Evolutionary conservation across 2,797 vertebrate species (phyloP).

Genomic region (Malacoraja senta): DNA sequence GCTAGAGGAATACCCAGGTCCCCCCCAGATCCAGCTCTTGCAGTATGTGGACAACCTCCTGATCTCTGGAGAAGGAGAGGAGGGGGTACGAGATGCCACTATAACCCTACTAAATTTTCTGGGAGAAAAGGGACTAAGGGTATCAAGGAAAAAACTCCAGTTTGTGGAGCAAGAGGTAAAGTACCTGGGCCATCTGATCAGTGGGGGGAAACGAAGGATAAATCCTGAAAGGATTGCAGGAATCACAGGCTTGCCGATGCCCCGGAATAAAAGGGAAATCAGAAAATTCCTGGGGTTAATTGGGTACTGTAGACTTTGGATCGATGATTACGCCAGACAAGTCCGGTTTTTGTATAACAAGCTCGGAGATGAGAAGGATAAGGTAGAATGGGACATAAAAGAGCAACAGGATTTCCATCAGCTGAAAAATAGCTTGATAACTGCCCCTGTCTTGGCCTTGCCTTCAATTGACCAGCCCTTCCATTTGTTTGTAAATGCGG

Average conservation of each 20-base stretch:
- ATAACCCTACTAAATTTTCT: too few species aligned
- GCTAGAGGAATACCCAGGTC: too few species aligned
- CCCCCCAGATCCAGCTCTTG: too few species aligned
- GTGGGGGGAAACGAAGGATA: background rate
- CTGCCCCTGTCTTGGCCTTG: too few species aligned
- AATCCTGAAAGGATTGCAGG: background rate
- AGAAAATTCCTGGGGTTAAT: background rate
- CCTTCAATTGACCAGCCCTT: background rate
- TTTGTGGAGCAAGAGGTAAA: background rate
- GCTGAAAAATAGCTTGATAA: background rate
- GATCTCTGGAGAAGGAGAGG: too few species aligned
- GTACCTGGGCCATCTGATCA: background rate
- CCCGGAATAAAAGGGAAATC: background rate
- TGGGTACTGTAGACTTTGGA: background rate
- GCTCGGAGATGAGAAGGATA: background rate
- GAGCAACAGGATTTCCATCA: background rate
- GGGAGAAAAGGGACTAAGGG: too few species aligned
- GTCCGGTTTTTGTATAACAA: too few species aligned
- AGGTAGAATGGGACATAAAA: background rate
- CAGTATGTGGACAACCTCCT: too few species aligned
- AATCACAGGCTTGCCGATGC: background rate
- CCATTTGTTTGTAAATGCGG: background rate
- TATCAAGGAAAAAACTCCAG: too few species aligned
- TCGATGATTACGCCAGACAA: background rate
- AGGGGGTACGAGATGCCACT: too few species aligned